A percentile compares a stretch with the other conserved stretches of the same genome.
Conservation (phyloP, 2,888 invertebrate genomes). For the Drosophila yooni region DNA sequence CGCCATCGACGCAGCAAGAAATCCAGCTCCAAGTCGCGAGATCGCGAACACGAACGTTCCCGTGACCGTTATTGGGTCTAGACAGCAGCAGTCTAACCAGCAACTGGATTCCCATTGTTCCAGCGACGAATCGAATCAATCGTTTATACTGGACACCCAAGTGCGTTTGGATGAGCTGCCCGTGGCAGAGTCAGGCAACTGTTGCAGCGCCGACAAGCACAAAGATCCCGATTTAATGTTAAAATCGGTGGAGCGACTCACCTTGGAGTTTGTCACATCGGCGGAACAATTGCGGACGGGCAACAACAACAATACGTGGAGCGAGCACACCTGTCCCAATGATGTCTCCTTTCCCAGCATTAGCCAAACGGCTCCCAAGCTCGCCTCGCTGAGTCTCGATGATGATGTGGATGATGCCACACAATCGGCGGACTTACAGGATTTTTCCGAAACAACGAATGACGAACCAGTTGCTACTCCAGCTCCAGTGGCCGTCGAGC, state of each 20-base stretch:
- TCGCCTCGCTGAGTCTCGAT: constrained; percentile 89
- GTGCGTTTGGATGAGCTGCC: constrained; percentile 60
- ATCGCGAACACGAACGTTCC: constrained; percentile 80
- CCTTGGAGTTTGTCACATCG: constrained; percentile 88
- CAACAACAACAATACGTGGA: constrained; percentile 89
- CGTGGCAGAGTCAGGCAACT: constrained; percentile 4
- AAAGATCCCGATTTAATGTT: constrained; percentile 89
- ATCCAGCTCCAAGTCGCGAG: constrained; percentile 64
- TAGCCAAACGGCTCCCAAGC: constrained; percentile 90
- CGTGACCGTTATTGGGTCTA: constrained; percentile 81
- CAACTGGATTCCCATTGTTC: constrained; percentile 61
- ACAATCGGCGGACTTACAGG: constrained; percentile 68
- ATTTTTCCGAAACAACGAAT: constrained; percentile 81
- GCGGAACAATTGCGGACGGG: constrained; percentile 87
- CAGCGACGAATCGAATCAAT: constrained; percentile 82
- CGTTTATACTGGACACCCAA: constrained; percentile 80
- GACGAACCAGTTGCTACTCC: constrained; percentile 51
- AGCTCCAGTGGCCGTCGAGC: constrained; percentile 70
- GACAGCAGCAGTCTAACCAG: constrained; percentile 69
- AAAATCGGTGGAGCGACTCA: constrained; percentile 88
- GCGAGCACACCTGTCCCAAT: constrained; percentile 91
- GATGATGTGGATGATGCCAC: constrained; percentile 70
- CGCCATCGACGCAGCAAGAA: constrained; percentile 81
- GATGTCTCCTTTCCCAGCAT: constrained; percentile 93
- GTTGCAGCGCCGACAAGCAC: constrained; percentile 83